Percentiles rank a stretch among this genome's conserved stretches.
These are phyloP conservation scores for Eulemur rufifrons DNA, from an alignment of 2,113 vertebrate genomes.

Conservation along the genomic window DNA sequence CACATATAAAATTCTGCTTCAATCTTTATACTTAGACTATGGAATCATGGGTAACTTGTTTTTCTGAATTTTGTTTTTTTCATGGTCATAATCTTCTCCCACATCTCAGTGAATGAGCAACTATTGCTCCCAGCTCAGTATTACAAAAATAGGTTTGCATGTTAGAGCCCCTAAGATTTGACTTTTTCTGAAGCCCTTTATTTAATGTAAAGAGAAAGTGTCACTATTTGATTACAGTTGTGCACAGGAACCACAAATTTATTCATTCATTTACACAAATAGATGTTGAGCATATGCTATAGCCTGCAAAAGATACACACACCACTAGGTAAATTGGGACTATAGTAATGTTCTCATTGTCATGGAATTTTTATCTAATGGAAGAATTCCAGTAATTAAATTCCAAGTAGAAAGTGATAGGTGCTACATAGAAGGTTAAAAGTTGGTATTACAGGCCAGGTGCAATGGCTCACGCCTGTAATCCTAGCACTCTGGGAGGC, in stretches of 20 bases:
- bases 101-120: not conserved
- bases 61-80: slow-evolving; percentile 31
- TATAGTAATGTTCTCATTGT: not conserved
- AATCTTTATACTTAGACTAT: not conserved
- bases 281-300: not conserved
- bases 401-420: not conserved
- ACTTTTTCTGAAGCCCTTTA: not conserved
- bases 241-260: not conserved
- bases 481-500: too few species aligned
- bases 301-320: not conserved
- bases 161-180: not conserved
- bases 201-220: not conserved
- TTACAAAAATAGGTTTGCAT: not conserved
- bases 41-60: not conserved
- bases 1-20: not conserved
- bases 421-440: not conserved
- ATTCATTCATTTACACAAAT: not conserved
- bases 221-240: not conserved
- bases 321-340: not conserved
- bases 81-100: not conserved
- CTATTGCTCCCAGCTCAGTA: not conserved
- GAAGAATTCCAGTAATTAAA: not conserved
- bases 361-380: not conserved
- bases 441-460: not conserved
- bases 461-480: too few species aligned